Evolutionary conservation across 2,797 vertebrate species (phyloP).

Genomic region (Pelodytes ibericus): DNA sequence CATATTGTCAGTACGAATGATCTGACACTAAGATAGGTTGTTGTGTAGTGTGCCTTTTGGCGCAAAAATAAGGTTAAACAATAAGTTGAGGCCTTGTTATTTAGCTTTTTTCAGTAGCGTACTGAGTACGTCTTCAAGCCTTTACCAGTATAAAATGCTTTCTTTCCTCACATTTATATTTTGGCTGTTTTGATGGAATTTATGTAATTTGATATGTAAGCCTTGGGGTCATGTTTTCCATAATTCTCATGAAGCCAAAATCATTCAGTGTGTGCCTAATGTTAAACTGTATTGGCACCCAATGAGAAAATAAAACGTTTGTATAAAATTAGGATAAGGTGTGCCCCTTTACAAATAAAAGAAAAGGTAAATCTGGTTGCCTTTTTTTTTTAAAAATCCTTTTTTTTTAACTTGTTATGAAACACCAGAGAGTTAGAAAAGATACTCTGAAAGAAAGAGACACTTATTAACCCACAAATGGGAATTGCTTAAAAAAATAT

Average conservation of each 20-base stretch:
- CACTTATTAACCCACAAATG: no score
- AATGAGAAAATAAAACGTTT: no score
- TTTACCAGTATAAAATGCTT: background rate
- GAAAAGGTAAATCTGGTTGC: no score
- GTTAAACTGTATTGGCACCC: no score
- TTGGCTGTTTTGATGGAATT: constrained; percentile 4
- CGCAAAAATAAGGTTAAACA: background rate
- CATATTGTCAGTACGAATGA: background rate
- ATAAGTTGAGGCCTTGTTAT: background rate
- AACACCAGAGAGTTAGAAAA: no score
- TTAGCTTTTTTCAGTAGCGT: background rate
- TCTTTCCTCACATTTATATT: constrained; percentile 5
- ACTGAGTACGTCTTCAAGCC: background rate
- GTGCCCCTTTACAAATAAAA: no score
- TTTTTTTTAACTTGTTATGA: no score
- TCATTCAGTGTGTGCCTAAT: no score
- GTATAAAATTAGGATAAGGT: no score
- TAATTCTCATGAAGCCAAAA: constrained; percentile 15
- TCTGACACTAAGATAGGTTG: background rate
- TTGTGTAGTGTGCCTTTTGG: background rate
- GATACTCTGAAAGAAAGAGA: no score
- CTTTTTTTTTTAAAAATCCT: no score
- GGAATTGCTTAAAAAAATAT: no score
- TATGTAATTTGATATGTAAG: constrained; percentile 12
- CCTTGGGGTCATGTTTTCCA: background rate